Evolutionary conservation across 2,797 vertebrate genomes (phyloP).

Genomic region (Chromobotia macracanthus): DNA sequence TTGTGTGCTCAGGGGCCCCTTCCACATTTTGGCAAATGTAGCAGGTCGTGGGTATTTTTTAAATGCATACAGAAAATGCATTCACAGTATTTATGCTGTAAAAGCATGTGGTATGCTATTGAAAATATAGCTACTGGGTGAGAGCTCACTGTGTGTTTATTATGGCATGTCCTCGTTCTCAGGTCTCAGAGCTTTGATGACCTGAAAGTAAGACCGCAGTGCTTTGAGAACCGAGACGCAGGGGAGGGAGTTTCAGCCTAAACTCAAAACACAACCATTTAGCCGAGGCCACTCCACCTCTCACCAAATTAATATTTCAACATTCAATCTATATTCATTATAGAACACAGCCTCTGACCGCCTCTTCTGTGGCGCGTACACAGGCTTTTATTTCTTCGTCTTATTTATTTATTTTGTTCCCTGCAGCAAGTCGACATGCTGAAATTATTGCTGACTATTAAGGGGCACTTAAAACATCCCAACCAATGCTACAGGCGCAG

Average conservation of each 20-base stretch:
- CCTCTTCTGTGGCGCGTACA: conserved; percentile 74
- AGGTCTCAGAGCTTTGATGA: conserved; percentile 42
- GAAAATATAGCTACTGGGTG: background rate
- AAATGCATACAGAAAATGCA: background rate
- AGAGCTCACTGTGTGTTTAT: background rate
- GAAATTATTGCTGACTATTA: conserved; percentile 80
- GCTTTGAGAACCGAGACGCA: conserved; percentile 43
- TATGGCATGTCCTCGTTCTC: background rate
- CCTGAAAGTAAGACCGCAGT: conserved; percentile 35
- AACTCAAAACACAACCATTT: conserved; percentile 59
- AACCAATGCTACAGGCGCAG: conserved; percentile 68
- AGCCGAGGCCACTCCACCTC: conserved; percentile 68
- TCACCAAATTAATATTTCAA: conserved; percentile 82
- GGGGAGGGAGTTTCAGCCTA: conserved; percentile 46
- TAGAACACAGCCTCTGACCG: conserved; percentile 74
- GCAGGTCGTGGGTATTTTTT: background rate
- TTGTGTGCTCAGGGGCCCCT: background rate
- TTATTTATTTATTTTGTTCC: conserved; percentile 81
- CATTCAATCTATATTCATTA: conserved; percentile 84
- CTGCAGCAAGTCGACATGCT: conserved; percentile 72
- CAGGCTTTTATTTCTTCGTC: conserved; percentile 82
- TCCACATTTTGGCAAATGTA: background rate
- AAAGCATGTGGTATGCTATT: background rate
- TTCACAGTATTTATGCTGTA: background rate
- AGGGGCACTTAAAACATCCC: conserved; percentile 77